These are phyloP conservation scores for Oscheius sp. DNA, from an alignment of 2,888 invertebrate species.

Conservation along the genomic window DNA sequence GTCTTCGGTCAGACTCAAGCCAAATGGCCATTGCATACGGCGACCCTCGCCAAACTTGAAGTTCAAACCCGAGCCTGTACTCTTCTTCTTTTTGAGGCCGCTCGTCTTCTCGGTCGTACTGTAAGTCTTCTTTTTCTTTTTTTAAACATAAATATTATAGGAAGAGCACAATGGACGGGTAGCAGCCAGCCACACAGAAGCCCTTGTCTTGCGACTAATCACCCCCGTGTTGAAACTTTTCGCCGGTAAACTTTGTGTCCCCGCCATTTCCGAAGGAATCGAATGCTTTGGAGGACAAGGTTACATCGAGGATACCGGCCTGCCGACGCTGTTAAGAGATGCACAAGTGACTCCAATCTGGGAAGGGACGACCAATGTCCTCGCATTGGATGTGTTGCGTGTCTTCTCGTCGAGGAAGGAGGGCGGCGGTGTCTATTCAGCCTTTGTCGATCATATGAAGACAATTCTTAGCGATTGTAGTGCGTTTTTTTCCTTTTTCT, in stretches of 20 bases:
- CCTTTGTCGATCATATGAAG: conserved; percentile 72
- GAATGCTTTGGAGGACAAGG: conserved; percentile 79
- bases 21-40: conserved; percentile 77
- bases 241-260: conserved; percentile 77
- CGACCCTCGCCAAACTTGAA: conserved; percentile 77
- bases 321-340: conserved; percentile 77
- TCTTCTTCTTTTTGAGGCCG: conserved; percentile 76
- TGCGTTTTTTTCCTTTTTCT: background rate
- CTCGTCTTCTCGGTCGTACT: conserved; percentile 75
- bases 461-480: conserved; percentile 44
- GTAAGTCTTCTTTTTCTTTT: conserved; percentile 32
- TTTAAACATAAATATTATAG: conserved; percentile 49
- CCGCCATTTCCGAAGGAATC: conserved; percentile 77
- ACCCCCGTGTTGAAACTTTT: conserved; percentile 78
- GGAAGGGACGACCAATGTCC: conserved; percentile 79
- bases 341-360: conserved; percentile 78
- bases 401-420: conserved; percentile 76
- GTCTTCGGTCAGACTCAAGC: conserved; percentile 76
- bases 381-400: conserved; percentile 77
- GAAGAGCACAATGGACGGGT: conserved; percentile 68
- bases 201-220: conserved; percentile 75
- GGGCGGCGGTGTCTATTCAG: conserved; percentile 67
- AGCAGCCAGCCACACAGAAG: conserved; percentile 73
- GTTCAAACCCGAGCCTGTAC: conserved; percentile 76
- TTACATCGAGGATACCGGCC: conserved; percentile 78